Percentiles rank a stretch among this genome's conserved stretches.
Evolutionary conservation across 1,140 invertebrate genomes (phyloP).

Genomic region (Pogonognathellus flavescens): DNA sequence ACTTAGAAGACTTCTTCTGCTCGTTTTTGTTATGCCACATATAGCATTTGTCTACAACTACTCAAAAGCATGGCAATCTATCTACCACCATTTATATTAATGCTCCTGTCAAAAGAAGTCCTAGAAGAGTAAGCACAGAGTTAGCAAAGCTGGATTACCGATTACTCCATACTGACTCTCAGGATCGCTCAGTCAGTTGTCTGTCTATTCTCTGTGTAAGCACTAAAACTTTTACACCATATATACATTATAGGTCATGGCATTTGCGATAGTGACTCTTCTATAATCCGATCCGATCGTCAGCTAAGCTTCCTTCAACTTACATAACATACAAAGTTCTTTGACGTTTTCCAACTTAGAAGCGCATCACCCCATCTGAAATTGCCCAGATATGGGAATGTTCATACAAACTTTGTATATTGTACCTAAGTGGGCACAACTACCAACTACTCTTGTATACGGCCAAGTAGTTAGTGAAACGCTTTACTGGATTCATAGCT

Average conservation of each 20-base stretch:
- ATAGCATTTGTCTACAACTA: too few relatives aligned
- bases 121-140: not conserved
- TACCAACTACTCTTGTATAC: too few relatives aligned
- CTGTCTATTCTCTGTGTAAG: constrained; percentile 21
- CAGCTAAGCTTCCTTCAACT: not conserved
- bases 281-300: constrained; percentile 27
- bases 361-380: constrained; percentile 4
- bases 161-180: not conserved
- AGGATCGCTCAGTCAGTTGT: not conserved
- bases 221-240: not conserved
- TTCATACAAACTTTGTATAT: too few relatives aligned
- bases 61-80: too few relatives aligned
- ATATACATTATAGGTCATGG: constrained; percentile 45
- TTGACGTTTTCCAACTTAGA: constrained; percentile 6
- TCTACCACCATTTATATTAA: not conserved
- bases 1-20: too few relatives aligned
- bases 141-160: too few relatives aligned
- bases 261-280: constrained; percentile 34
- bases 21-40: too few relatives aligned
- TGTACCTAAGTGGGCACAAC: too few relatives aligned
- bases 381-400: not conserved
- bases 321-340: constrained; percentile 19
- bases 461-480: too few relatives aligned
- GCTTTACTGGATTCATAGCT: too few relatives aligned
- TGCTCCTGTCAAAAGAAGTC: constrained; percentile 11